Conservation (phyloP, 2,888 invertebrate species). For the Dione juno region DNA sequence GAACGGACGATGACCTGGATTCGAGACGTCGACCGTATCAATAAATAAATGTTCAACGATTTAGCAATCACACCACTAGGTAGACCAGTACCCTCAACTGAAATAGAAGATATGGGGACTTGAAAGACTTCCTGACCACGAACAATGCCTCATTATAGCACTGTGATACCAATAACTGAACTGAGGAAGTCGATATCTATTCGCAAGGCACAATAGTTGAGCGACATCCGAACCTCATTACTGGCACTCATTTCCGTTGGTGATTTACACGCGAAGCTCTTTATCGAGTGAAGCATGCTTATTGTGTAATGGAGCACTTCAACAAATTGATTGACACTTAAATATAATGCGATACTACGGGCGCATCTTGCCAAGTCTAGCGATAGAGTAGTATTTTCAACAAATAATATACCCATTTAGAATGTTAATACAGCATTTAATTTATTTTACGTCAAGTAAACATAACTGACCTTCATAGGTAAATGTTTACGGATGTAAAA, state of each 20-base stretch:
- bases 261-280: conserved; percentile 72
- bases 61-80: conserved; percentile 62
- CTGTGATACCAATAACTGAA: conserved; percentile 71
- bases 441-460: conserved; percentile 58
- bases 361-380: neutral
- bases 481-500: conserved; percentile 73
- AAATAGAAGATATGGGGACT: conserved; percentile 62
- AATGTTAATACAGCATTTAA: neutral
- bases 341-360: conserved; percentile 20
- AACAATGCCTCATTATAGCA: conserved; percentile 79
- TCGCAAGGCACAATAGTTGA: conserved; percentile 82
- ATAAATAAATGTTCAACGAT: conserved; percentile 41
- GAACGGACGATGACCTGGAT: conserved; percentile 65
- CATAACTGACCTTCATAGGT: conserved; percentile 67
- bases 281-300: conserved; percentile 61
- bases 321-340: conserved; percentile 37
- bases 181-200: conserved; percentile 83
- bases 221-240: conserved; percentile 84
- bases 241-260: conserved; percentile 78
- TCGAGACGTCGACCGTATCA: conserved; percentile 44
- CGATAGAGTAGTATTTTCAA: neutral
- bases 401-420: neutral
- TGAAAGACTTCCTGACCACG: conserved; percentile 60
- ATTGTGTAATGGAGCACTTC: conserved; percentile 48
- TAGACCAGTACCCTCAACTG: conserved; percentile 58